Evolutionary conservation across 1,140 invertebrate genomes (phyloP).

Genomic region (Homarus americanus): DNA sequence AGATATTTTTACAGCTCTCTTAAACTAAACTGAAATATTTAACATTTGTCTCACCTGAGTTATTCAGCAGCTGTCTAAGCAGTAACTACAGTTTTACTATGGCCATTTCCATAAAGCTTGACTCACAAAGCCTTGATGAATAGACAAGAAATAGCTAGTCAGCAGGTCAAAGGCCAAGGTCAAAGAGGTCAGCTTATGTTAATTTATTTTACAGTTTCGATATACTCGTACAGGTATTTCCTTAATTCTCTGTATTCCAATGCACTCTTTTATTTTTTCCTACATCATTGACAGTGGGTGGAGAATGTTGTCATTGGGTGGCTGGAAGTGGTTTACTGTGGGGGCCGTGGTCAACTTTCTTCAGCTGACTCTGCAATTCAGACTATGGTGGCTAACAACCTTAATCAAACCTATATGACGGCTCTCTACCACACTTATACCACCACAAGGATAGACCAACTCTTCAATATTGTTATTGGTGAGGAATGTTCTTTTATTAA

Average conservation of each 20-base stretch:
- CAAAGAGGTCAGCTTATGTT: too few species aligned
- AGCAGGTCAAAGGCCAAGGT: too few species aligned
- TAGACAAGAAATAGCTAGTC: too few species aligned
- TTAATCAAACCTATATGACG: constrained; percentile 63
- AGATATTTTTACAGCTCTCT: too few species aligned
- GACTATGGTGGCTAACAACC: constrained; percentile 54
- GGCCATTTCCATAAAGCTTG: too few species aligned
- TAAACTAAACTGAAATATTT: too few species aligned
- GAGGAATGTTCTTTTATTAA: background rate
- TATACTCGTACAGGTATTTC: too few species aligned
- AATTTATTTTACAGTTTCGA: too few species aligned
- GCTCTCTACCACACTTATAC: constrained; percentile 71
- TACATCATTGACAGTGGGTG: constrained; percentile 56
- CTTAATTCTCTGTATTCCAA: background rate
- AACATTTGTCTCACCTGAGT: too few species aligned
- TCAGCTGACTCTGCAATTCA: constrained; percentile 29
- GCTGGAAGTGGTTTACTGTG: constrained; percentile 68
- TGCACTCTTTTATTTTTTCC: background rate
- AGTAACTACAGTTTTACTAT: too few species aligned
- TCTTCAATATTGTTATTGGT: constrained; percentile 72
- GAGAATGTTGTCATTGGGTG: constrained; percentile 62
- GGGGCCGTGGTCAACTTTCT: constrained; percentile 31
- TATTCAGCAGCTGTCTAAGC: too few species aligned
- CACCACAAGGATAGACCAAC: constrained; percentile 70
- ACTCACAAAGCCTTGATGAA: too few species aligned